Conservation (phyloP, 2,888 invertebrate species). For the Sycophila texana region DNA sequence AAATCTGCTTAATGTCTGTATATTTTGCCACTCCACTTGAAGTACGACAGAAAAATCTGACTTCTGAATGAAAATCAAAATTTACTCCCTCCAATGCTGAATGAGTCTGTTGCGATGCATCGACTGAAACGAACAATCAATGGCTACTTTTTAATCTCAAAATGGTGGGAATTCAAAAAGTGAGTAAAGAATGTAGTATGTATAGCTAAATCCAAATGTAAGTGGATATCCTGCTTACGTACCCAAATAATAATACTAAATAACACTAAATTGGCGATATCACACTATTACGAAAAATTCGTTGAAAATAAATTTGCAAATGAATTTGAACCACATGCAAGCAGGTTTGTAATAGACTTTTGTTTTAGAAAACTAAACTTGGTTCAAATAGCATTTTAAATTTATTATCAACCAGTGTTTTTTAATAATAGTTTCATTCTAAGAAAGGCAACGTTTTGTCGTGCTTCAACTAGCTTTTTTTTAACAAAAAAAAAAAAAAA, state of each 20-base stretch:
- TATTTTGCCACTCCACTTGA: slow-evolving; percentile 41
- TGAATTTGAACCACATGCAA: not conserved
- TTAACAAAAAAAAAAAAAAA: too few species aligned
- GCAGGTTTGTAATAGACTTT: too few species aligned
- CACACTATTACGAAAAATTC: slow-evolving; percentile 14
- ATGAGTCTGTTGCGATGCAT: not conserved
- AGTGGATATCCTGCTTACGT: slow-evolving; percentile 20
- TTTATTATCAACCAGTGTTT: slow-evolving; percentile 9
- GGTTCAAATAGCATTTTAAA: not conserved
- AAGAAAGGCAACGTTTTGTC: slow-evolving; percentile 43
- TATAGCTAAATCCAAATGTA: slow-evolving; percentile 7
- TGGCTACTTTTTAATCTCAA: slow-evolving; percentile 8
- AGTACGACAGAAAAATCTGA: slow-evolving; percentile 49
- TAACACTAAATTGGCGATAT: slow-evolving; percentile 19
- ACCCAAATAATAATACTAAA: too few species aligned
- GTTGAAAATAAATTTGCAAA: not conserved
- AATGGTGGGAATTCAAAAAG: slow-evolving; percentile 7
- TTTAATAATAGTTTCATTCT: slow-evolving; percentile 32
- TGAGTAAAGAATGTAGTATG: slow-evolving; percentile 23
- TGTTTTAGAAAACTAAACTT: too few species aligned
- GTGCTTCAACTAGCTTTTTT: slow-evolving; percentile 49
- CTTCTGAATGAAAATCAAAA: slow-evolving; percentile 37
- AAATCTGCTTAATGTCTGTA: slow-evolving; percentile 17
- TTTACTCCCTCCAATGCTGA: slow-evolving; percentile 9
- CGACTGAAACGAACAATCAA: slow-evolving; percentile 10